These are phyloP conservation scores for Lasiurus cinereus DNA, from an alignment of 2,113 vertebrate genomes.

Conservation along the genomic window DNA sequence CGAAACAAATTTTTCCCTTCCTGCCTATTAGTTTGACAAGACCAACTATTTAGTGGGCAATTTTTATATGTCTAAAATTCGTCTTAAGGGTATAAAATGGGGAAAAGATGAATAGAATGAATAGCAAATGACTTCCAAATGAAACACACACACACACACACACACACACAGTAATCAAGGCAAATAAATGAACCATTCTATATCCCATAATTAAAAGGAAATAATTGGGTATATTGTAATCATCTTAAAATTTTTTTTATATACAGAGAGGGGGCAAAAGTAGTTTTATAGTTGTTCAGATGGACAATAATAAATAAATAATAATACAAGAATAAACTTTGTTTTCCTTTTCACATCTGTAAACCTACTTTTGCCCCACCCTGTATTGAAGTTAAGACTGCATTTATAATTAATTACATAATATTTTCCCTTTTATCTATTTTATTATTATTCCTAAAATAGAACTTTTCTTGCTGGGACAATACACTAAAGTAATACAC, in stretches of 20 bases:
- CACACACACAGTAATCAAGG: background rate
- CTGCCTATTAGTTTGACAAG: conserved; percentile 72
- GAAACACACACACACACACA: background rate
- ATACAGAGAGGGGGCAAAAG: background rate
- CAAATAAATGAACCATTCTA: conserved; percentile 35
- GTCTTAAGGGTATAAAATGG: conserved; percentile 69
- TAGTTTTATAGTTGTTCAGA: background rate
- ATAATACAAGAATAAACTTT: background rate
- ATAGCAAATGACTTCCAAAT: conserved; percentile 58
- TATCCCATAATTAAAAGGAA: conserved; percentile 46
- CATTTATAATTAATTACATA: background rate
- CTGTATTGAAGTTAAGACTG: conserved; percentile 24
- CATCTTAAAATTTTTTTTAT: conserved; percentile 48
- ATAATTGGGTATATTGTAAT: conserved; percentile 40
- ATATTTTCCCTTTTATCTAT: background rate
- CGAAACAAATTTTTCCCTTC: conserved; percentile 39
- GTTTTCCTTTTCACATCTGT: background rate
- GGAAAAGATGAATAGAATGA: conserved; percentile 63
- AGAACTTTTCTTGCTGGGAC: conserved; percentile 13
- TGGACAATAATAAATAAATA: background rate
- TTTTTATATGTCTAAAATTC: conserved; percentile 76
- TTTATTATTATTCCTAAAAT: conserved; percentile 10
- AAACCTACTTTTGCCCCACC: background rate
- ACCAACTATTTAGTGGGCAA: conserved; percentile 58
- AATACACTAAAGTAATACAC: conserved; percentile 14